Conservation (phyloP, 2,888 invertebrate species). For the Choreutis nemorana region DNA sequence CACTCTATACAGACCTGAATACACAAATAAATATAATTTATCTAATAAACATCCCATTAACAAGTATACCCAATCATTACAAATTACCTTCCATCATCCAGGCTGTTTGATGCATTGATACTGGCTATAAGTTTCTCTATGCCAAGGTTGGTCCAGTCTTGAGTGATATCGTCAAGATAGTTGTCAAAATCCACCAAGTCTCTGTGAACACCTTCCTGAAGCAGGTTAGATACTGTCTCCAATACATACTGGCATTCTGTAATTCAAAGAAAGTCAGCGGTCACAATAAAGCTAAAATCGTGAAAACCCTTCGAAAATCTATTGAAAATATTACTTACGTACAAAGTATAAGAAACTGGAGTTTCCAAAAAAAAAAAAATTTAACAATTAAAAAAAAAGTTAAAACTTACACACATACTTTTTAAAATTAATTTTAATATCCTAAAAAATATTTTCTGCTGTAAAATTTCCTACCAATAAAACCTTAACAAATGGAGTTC, state of each 20-base stretch:
- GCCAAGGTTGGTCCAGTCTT: constrained; percentile 87
- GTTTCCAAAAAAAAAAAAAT: too few relatives aligned
- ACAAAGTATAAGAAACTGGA: too few relatives aligned
- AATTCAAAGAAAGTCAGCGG: constrained; percentile 17
- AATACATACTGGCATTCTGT: constrained; percentile 57
- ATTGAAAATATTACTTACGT: too few relatives aligned
- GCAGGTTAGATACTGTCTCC: constrained; percentile 73
- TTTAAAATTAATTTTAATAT: too few relatives aligned
- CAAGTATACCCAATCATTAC: background rate
- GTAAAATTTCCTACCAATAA: too few relatives aligned
- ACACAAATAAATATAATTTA: background rate
- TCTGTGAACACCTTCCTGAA: constrained; percentile 77
- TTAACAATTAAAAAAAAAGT: too few relatives aligned
- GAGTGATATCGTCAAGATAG: constrained; percentile 88
- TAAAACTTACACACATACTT: too few relatives aligned
- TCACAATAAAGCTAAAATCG: background rate
- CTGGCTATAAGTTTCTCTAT: constrained; percentile 45
- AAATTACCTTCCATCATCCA: constrained; percentile 10
- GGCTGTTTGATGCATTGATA: constrained; percentile 22
- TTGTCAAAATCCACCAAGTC: constrained; percentile 96
- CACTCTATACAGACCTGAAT: background rate
- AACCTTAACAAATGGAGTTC: too few relatives aligned
- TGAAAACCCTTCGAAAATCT: too few relatives aligned
- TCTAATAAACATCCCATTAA: background rate
- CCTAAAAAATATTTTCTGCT: too few relatives aligned